Conservation (phyloP, 53 echinoderm and acorn worm species). For the Echinarachnius parma region DNA sequence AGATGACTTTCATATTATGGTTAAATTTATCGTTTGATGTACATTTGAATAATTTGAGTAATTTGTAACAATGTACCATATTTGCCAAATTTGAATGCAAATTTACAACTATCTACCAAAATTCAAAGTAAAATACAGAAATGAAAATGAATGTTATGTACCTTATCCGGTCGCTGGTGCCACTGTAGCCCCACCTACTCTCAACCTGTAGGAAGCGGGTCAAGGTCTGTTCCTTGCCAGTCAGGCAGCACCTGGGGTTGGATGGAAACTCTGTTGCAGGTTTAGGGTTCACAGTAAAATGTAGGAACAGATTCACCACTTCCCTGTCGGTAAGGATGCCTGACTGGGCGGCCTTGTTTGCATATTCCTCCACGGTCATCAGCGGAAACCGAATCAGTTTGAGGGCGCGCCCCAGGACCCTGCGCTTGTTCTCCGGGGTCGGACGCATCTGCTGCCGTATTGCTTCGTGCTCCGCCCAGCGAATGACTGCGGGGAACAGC, state of each 20-base stretch:
- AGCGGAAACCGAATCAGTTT: slow-evolving; percentile 92
- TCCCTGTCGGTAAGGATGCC: slow-evolving; percentile 91
- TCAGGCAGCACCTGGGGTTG: slow-evolving; percentile 88
- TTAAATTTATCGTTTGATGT: too few relatives aligned
- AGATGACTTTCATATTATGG: too few relatives aligned
- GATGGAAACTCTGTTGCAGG: slow-evolving; percentile 94
- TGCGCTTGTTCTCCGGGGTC: slow-evolving; percentile 85
- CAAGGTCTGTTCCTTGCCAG: slow-evolving; percentile 94
- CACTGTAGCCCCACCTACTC: slow-evolving; percentile 97
- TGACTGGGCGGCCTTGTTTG: slow-evolving; percentile 85
- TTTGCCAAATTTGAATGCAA: too few relatives aligned
- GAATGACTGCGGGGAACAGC: slow-evolving; percentile 76
- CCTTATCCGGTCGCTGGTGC: slow-evolving; percentile 99
- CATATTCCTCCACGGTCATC: slow-evolving; percentile 99
- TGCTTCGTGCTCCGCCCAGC: slow-evolving; percentile 92
- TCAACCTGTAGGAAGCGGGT: slow-evolving; percentile 76
- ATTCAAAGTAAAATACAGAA: too few relatives aligned
- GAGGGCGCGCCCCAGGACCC: slow-evolving; percentile 76
- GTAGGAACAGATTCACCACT: slow-evolving; percentile 97
- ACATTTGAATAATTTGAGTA: too few relatives aligned
- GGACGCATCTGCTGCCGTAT: slow-evolving; percentile 62
- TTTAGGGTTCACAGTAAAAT: slow-evolving; percentile 97
- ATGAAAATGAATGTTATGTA: too few relatives aligned
- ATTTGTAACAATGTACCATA: too few relatives aligned
- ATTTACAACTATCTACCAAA: too few relatives aligned